Base-by-base conservation (phyloP, 2,888 invertebrate genomes). In the Lasioglossum malachurum region DNA sequence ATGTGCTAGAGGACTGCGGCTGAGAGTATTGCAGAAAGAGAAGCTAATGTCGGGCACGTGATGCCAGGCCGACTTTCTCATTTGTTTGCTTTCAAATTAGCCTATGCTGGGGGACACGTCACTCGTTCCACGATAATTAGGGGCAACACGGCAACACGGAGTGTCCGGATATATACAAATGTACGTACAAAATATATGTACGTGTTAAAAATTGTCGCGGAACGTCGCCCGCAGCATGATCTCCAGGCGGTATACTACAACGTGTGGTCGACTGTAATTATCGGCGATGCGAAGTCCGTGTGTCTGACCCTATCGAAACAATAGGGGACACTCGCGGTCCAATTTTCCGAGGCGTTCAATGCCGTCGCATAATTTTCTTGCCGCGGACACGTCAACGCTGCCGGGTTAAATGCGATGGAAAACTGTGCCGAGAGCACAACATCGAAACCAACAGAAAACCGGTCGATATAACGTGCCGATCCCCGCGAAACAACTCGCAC, bases 271-370 rank as follows among this genome's bases (percentile, higher is more conserved):
- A 74, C 57, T 74, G 73, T 85, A 85, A 85, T 85, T 84, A 85
- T 80, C 85, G 84, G 57, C 67, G 76, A 84, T 60, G 67, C 57
- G 38, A 69, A 73, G 31, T 67, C 64, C 64, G 64, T 76, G 53
- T 31, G 57, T 57, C 64, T 80, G 84, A 84, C 84, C 79, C 53
- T 85, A 80, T 84, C 84, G 64, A 74, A 84, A 53, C 85, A 85
- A 85, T 72, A 73, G 84, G 79, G 75, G 35, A 67, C 64, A 83
- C 73, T 83, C 84, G 79, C 49, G 79, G 84, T 85, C 84, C 79
- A 85, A 85, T 85, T 85, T 83, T 79, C 44, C 72, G 64, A 64
- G 83, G 23, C 72, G 78, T 84, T 83, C 83, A 46, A 83, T 75
- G 79, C 53, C 72, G 38, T 76, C 53, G 75, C 75, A 31, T 44